Base-by-base conservation (phyloP, 2,888 invertebrate species). In the Papilio demoleus region DNA sequence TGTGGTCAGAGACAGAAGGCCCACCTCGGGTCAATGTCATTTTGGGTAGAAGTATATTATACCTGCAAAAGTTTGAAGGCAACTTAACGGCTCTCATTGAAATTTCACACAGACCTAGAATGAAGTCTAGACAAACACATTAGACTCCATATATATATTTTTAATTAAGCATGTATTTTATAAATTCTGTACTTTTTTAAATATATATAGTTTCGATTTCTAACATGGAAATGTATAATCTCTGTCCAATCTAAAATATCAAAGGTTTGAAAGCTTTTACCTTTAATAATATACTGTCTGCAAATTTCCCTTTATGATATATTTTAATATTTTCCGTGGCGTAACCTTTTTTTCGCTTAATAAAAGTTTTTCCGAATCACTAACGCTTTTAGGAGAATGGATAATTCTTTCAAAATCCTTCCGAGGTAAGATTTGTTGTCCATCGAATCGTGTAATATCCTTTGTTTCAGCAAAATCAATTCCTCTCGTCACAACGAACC, bases 381-480 rank as follows among this genome's bases (percentile, higher is more conserved):
- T 59, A 65, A 65, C 58, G 65, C 24, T 65, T 58, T 65, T 59
- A 65, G 64, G 53, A 58, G 45, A 65, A 24, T 58, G 65, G 59
- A 59, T 65, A 65, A 65, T 59, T 47, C 65, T 58, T 65, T 59
- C 31, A 65, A 58, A 47, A 61, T 67, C 66, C 36, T 50, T 24
- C 38, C 27, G 17, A 61, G 50, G 59, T 47, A 50, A 61, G 66
- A 67, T 22, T 40, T 42, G 38, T 59, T 64, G 63, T 63, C 67
- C 66, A 62, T 40, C 68, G 63, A 66, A 62, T 68, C 69, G 68
- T 67, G 68, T 71, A 70, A 75, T 73, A 71, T 67, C 59, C 73
- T 75, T 77, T 77, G 73, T 78, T 75, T 75, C 71, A 72, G 68
- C 72, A 72, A 76, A 76, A 74, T 73, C 71, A 67, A 72, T 72